Percentiles rank a stretch among this genome's conserved stretches.
These are phyloP conservation scores for Aviceda subcristata DNA, from an alignment of 2,113 vertebrate species.

Conservation along the genomic window DNA sequence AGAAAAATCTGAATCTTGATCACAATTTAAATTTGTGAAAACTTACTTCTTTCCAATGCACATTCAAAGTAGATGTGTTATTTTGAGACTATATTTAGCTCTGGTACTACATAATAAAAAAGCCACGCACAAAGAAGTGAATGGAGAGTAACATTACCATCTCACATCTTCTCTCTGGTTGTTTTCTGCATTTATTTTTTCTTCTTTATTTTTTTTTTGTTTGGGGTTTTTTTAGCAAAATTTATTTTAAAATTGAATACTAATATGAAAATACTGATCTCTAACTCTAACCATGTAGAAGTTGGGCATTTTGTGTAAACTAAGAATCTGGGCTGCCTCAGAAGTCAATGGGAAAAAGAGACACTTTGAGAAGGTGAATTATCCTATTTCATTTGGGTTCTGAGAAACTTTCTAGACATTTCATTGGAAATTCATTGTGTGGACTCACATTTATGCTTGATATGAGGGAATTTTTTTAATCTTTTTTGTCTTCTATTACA, in stretches of 20 bases:
- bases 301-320: background rate
- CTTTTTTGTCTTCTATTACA: background rate
- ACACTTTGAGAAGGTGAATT: background rate
- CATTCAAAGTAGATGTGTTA: background rate
- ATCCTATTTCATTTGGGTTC: background rate
- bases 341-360: background rate
- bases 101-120: background rate
- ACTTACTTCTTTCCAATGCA: background rate
- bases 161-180: background rate
- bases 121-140: rapidly evolving
- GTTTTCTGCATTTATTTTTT: background rate
- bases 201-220: background rate
- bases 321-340: background rate
- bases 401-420: background rate
- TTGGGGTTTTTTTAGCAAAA: background rate
- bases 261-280: background rate
- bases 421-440: background rate
- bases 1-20: background rate
- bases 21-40: background rate
- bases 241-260: background rate
- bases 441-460: background rate
- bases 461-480: background rate
- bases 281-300: background rate
- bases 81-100: background rate
- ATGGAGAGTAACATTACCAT: rapidly evolving